Evolutionary conservation across 1,140 invertebrate genomes (phyloP), one percentile per base, ranked within the genome.

Genomic region (Holotrichia oblita): DNA sequence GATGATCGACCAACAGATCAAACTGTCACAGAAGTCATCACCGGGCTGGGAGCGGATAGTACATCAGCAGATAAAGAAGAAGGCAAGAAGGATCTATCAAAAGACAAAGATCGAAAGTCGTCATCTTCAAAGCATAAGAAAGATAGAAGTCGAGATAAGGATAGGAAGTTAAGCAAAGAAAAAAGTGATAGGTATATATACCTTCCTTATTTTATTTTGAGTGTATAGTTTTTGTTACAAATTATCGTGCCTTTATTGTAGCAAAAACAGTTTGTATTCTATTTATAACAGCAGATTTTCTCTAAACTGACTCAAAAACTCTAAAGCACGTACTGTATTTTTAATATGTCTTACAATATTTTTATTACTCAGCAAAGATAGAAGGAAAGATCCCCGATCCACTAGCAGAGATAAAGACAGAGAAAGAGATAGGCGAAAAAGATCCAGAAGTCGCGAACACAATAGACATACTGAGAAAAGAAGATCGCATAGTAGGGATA

Each of bases 131-230:
- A 86, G 55, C 81, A 86, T 24, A 83, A 86, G 72, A 84, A 85
- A 81, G 83, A 86, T 76, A 83, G 82, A 69, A 79, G 84, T 40
- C 80, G 77, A 76, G 83, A 79, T 77, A 82, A 81, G 78, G 85
- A 84, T 79, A 83, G 83, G 48, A 85, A 84, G 79, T 82, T 81
- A n/a, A 82, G 84, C 41, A 87, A 85, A 81, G 85, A 84, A n/a
- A 82, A 64, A 83, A 74, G 40, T 24, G 75, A 75, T 20, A 81
- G 74, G 74, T 79, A 61, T 24, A 20, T 69, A 22, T 69, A 55
- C 12, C 22, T 69, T 69, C 2, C 42, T 2, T 61, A 48, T 14
- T 14, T 48, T 17, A 48, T 48, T 3, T 48, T 10, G 44, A n/a
- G n/a, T n/a, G n/a, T n/a, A n/a, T n/a, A n/a, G n/a, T n/a, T n/a